Evolutionary conservation across 2,797 vertebrate genomes (phyloP).

Genomic region (Pipistrellus pipistrellus): DNA sequence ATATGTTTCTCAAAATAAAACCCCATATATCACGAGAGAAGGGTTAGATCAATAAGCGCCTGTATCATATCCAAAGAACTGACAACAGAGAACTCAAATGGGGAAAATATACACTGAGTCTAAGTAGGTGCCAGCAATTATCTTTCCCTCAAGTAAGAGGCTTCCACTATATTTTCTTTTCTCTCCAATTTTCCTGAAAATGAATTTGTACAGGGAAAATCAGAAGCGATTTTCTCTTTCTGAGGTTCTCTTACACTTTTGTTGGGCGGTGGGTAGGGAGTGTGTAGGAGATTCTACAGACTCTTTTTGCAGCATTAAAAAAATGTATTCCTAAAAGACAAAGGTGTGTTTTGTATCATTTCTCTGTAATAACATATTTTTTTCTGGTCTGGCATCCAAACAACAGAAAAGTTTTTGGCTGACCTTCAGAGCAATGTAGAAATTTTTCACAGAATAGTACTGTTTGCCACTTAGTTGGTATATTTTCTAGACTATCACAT

Average conservation of each 20-base stretch:
- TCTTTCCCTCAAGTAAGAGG: not conserved
- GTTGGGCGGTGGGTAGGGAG: too few species aligned
- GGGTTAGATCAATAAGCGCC: constrained; percentile 28
- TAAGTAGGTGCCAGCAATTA: constrained; percentile 28
- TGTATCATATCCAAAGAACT: constrained; percentile 45
- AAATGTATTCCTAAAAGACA: constrained; percentile 28
- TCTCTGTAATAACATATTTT: not conserved
- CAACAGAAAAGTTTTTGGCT: not conserved
- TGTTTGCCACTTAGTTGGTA: not conserved
- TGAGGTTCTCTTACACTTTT: not conserved
- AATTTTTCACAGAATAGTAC: not conserved
- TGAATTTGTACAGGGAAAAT: constrained; percentile 35
- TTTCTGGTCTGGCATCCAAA: not conserved
- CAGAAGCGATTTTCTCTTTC: not conserved
- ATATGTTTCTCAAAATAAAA: constrained; percentile 64
- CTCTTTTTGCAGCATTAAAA: not conserved
- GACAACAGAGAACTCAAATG: constrained; percentile 55
- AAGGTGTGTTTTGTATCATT: constrained; percentile 43
- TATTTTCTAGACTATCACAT: not conserved
- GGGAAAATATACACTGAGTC: constrained; percentile 7
- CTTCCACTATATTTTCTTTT: constrained; percentile 10
- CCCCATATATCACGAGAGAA: constrained; percentile 27
- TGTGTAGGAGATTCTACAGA: not conserved
- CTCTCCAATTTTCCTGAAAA: not conserved
- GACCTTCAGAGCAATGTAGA: not conserved